These are phyloP conservation scores for Netelia virgata DNA, from an alignment of 2,888 invertebrate genomes.

Conservation along the genomic window DNA sequence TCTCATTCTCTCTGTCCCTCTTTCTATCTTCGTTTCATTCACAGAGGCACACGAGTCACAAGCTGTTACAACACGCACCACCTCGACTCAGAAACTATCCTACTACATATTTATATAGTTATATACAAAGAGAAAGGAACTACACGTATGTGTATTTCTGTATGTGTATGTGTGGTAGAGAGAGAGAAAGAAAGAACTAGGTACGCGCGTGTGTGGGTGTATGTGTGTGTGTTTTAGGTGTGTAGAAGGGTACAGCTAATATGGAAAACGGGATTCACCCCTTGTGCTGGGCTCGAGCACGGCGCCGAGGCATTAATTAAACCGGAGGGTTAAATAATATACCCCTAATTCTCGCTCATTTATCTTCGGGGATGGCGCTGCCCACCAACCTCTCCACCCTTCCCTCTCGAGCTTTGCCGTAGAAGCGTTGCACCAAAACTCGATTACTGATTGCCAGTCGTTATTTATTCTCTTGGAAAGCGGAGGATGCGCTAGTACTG, in stretches of 20 bases:
- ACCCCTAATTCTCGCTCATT: conserved; percentile 73
- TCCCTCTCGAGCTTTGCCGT: conserved; percentile 19
- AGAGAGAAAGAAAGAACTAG: neutral
- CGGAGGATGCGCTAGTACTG: neutral
- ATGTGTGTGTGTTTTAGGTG: neutral
- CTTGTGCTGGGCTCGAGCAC: neutral
- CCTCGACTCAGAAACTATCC: conserved; percentile 33
- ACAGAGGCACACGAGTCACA: neutral
- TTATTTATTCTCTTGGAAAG: conserved; percentile 56
- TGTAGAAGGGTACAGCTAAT: conserved; percentile 29
- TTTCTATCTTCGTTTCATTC: conserved; percentile 28
- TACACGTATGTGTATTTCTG: conserved; percentile 12
- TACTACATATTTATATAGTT: neutral
- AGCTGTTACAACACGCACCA: conserved; percentile 20
- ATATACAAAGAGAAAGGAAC: neutral
- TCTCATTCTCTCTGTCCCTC: no score
- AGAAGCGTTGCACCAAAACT: conserved; percentile 44
- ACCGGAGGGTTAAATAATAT: conserved; percentile 74
- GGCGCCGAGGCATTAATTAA: conserved; percentile 74
- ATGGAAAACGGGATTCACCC: conserved; percentile 65
- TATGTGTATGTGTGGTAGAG: neutral
- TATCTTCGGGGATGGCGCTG: conserved; percentile 60
- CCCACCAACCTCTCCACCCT: conserved; percentile 14
- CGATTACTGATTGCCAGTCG: conserved; percentile 63
- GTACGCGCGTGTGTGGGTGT: neutral